Percentiles rank a stretch among this genome's conserved stretches.
Evolutionary conservation across 2,888 invertebrate species (phyloP).

Genomic region (Heteromyza rotundicornis): DNA sequence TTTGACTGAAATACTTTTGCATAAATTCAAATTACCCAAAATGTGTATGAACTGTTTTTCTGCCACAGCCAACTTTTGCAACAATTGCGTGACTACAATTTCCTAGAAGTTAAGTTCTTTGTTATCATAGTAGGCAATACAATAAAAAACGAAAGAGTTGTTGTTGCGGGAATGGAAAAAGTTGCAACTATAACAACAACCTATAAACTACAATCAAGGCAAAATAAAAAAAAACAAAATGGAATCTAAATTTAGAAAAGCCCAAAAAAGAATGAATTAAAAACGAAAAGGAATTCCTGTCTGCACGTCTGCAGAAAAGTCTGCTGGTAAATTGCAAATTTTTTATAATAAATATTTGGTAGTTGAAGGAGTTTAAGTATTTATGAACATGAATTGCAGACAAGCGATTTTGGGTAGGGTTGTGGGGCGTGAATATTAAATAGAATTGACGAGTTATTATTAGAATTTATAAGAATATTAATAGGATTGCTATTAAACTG

Average conservation of each 20-base stretch:
- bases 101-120: not conserved
- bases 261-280: not conserved
- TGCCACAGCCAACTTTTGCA: not conserved
- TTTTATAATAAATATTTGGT: too few relatives aligned
- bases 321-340: not conserved
- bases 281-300: constrained; percentile 4
- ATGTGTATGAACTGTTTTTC: constrained; percentile 10
- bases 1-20: constrained; percentile 20
- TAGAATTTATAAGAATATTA: too few relatives aligned
- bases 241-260: constrained; percentile 11
- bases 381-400: too few relatives aligned
- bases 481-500: too few relatives aligned
- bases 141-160: not conserved
- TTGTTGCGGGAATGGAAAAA: not conserved
- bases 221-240: not conserved
- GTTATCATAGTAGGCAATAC: constrained; percentile 13
- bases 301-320: constrained; percentile 14
- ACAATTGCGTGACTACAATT: constrained; percentile 26
- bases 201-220: constrained; percentile 40
- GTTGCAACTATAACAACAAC: constrained; percentile 59
- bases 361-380: too few relatives aligned
- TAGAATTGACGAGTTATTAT: too few relatives aligned
- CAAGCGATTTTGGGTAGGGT: too few relatives aligned
- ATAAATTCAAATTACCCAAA: constrained; percentile 23
- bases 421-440: too few relatives aligned